Percentiles rank a stretch among this genome's conserved stretches.
Evolutionary conservation across 2,888 invertebrate species (phyloP).

Genomic region (Myathropa florea): DNA sequence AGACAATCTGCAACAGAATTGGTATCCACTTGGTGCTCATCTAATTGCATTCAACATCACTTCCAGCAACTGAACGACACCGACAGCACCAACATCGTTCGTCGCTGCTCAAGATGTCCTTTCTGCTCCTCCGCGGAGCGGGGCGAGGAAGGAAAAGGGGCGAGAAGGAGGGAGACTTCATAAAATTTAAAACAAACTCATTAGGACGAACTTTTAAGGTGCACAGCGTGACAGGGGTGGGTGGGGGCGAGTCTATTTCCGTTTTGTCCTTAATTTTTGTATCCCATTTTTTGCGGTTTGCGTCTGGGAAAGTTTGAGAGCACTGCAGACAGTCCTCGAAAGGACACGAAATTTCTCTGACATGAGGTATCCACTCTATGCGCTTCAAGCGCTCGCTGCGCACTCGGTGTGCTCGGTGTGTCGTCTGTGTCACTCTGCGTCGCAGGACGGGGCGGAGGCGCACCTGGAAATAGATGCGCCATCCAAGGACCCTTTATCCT

Average conservation of each 20-base stretch:
- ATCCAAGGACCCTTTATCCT: not conserved
- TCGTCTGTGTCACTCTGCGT: conserved; percentile 13
- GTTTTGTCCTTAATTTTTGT: not conserved
- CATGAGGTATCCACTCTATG: conserved; percentile 11
- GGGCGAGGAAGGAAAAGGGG: not conserved
- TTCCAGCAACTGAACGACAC: conserved; percentile 1
- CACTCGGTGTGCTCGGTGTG: not conserved
- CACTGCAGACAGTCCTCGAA: conserved; percentile 22
- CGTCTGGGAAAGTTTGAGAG: not conserved
- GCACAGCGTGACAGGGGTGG: not conserved
- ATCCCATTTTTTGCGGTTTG: conserved; percentile 1
- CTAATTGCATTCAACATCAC: not conserved
- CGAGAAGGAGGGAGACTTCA: not conserved
- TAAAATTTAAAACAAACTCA: conserved; percentile 41
- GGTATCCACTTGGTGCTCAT: not conserved
- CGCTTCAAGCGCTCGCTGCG: not conserved
- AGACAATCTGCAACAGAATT: not conserved
- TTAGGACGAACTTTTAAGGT: conserved; percentile 32
- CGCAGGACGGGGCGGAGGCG: not conserved
- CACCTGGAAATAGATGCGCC: not conserved
- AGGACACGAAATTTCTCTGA: conserved; percentile 21
- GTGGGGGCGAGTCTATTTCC: not conserved
- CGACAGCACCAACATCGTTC: not conserved
- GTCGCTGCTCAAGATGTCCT: conserved; percentile 15
- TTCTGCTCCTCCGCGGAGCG: not conserved